phyloP scores from a whole-genome alignment of 2,113 vertebrate genomes.

The Isurus oxyrinchus region DNA sequence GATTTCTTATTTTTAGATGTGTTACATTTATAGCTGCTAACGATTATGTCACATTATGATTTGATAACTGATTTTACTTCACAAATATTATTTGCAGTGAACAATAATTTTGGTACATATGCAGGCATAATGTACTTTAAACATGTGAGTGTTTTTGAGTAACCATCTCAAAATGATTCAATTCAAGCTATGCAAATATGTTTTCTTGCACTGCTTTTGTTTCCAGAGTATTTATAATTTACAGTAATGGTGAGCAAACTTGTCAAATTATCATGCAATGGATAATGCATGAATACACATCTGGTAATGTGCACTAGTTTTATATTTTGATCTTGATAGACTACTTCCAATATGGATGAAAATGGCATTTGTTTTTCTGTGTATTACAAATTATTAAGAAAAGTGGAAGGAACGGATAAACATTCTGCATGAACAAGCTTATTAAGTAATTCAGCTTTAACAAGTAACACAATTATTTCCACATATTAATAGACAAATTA shows the following conservation, averaged over 20 bases:
- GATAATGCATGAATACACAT: neutral
- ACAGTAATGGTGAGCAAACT: neutral
- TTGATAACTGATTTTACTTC: slow-evolving; percentile 15
- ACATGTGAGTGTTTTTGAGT: neutral
- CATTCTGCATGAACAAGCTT: neutral
- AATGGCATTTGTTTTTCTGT: neutral
- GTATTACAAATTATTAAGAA: neutral
- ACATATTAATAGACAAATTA: neutral
- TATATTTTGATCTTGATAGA: slow-evolving; percentile 15
- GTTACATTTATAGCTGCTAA: no score
- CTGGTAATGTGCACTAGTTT: neutral
- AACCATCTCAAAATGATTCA: neutral
- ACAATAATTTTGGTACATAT: neutral
- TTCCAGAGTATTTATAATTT: neutral
- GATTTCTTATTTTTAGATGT: neutral
- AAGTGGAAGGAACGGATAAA: slow-evolving; percentile 10
- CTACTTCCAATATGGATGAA: neutral
- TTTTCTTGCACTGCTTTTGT: neutral
- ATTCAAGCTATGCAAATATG: neutral
- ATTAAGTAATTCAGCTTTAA: slow-evolving; percentile 6
- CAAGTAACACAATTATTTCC: neutral
- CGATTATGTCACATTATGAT: neutral
- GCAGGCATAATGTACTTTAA: neutral
- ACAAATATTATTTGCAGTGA: neutral
- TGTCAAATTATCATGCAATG: slow-evolving; percentile 15